A percentile compares a stretch with the other conserved stretches of the same genome.
Conservation (phyloP, 2,113 vertebrate species). For the Crotalus horridus region DNA sequence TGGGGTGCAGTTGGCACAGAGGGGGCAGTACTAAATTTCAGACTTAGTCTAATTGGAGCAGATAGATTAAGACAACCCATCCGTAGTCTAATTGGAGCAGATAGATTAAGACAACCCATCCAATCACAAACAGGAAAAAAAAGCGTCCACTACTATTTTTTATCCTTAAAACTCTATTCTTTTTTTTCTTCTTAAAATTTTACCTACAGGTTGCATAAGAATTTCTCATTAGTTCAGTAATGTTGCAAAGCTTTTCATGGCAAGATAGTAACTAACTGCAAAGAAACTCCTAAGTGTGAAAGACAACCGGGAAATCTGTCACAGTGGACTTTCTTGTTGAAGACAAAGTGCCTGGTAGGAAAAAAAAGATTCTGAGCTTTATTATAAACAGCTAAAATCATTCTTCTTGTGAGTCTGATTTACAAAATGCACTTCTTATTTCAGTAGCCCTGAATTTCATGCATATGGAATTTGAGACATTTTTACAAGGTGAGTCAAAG, state of each 20-base stretch:
- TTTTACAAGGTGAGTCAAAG: not conserved
- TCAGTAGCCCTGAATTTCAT: not conserved
- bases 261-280: not conserved
- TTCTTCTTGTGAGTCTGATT: not conserved
- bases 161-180: not conserved
- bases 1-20: too few species aligned
- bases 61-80: too few species aligned
- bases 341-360: not conserved
- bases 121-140: not conserved
- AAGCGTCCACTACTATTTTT: fast-evolving
- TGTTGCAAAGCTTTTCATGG: not conserved
- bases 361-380: not conserved
- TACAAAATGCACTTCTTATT: not conserved
- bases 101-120: too few species aligned
- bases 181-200: not conserved
- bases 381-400: not conserved
- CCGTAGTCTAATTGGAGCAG: too few species aligned
- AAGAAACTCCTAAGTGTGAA: not conserved
- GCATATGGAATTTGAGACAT: not conserved
- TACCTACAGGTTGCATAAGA: not conserved
- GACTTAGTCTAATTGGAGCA: too few species aligned
- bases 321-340: not conserved
- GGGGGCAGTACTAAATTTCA: too few species aligned
- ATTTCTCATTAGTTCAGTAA: not conserved
- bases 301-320: not conserved